These are phyloP conservation scores for Puntigrus tetrazona DNA, from an alignment of 2,113 vertebrate species.

Conservation along the genomic window DNA sequence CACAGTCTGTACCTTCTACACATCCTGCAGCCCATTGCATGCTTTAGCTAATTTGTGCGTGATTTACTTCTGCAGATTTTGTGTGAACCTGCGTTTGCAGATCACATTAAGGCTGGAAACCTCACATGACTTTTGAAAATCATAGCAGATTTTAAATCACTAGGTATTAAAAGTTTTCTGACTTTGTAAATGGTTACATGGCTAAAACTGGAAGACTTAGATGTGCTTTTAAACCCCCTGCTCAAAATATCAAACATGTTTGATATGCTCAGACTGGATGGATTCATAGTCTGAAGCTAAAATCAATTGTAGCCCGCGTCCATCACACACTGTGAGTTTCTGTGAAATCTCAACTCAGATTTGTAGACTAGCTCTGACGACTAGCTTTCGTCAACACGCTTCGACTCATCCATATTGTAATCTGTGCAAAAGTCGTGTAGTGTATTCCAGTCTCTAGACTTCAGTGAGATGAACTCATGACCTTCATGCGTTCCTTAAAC, in stretches of 20 bases:
- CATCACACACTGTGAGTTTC: not conserved
- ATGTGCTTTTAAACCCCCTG: too few relatives aligned
- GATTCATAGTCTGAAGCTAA: not conserved
- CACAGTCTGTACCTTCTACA: not conserved
- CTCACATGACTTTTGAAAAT: not conserved
- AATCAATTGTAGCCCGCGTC: too few relatives aligned
- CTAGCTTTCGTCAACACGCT: not conserved
- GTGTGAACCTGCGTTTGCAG: not conserved
- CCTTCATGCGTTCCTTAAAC: conserved; percentile 14
- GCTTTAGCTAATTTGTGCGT: not conserved
- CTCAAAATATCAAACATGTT: not conserved
- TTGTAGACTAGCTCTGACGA: not conserved
- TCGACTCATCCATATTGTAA: not conserved
- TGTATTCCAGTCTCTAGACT: not conserved
- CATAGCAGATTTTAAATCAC: not conserved
- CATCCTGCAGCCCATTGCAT: not conserved
- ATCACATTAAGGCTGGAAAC: not conserved
- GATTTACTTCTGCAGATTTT: not conserved
- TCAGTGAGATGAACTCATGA: not conserved
- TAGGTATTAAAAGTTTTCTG: not conserved
- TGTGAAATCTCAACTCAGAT: not conserved
- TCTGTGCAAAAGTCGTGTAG: not conserved
- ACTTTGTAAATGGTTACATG: not conserved
- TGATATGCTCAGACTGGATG: not conserved
- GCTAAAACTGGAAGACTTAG: too few relatives aligned